Percentiles rank a stretch among this genome's conserved stretches.
Evolutionary conservation across 2,888 invertebrate genomes (phyloP).

Genomic region (Drosophila subsilvestris): DNA sequence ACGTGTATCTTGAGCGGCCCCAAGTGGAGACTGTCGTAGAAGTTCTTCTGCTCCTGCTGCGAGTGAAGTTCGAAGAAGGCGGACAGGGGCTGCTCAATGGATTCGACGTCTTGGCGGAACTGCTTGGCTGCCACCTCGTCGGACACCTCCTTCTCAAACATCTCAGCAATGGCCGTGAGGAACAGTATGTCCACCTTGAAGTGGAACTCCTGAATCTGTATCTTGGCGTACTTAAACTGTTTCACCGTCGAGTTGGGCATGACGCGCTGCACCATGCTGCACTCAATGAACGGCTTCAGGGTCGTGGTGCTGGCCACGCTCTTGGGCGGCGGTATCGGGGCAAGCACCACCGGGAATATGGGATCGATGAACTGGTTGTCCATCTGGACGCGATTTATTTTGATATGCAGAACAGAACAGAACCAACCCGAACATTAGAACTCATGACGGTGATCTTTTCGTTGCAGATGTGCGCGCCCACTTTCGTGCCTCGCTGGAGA

Average conservation of each 20-base stretch:
- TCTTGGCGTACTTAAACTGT: constrained; percentile 97
- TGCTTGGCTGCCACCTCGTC: constrained; percentile 90
- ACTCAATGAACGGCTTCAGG: constrained; percentile 96
- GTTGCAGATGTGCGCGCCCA: constrained; percentile 81
- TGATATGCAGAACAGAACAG: constrained; percentile 89
- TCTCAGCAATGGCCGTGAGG: constrained; percentile 89
- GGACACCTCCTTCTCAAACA: constrained; percentile 89
- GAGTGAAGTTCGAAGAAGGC: constrained; percentile 91
- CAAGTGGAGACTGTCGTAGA: constrained; percentile 97
- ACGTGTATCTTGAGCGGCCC: constrained; percentile 99
- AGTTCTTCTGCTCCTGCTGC: constrained; percentile 94
- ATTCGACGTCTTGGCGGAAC: constrained; percentile 89
- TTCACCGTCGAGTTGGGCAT: constrained; percentile 94
- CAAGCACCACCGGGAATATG: constrained; percentile 96
- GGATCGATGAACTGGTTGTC: constrained; percentile 97
- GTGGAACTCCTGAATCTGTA: constrained; percentile 98
- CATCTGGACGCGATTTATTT: constrained; percentile 92
- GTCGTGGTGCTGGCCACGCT: constrained; percentile 94
- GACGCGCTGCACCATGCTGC: constrained; percentile 95
- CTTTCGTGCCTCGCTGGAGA: constrained; percentile 79
- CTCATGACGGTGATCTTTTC: constrained; percentile 13
- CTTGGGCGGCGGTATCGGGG: constrained; percentile 97
- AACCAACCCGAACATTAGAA: constrained; percentile 30
- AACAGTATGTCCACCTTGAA: constrained; percentile 97
- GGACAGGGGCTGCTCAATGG: constrained; percentile 89